Base-by-base conservation (phyloP, 2,113 vertebrate genomes). In the Periophthalmus modestus region DNA sequence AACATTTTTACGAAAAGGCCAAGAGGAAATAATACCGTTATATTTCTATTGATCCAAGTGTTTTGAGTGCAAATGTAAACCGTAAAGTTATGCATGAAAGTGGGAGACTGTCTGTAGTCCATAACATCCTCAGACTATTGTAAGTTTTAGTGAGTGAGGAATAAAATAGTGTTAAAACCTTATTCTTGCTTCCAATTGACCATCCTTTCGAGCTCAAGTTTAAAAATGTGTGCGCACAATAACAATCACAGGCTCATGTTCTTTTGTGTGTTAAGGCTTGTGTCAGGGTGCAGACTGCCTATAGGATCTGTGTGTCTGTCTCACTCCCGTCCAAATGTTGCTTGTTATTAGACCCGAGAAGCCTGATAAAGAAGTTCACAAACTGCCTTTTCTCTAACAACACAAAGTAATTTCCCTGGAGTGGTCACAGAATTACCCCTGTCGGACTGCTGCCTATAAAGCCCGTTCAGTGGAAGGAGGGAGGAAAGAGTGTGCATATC, bases 361-460 rank as follows among this genome's bases (percentile, higher is more conserved):
- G 76, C 81, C 86, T 89, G 90, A 90, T 91, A 82, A 92, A 92
- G 85, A 82, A 75, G 86, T 89, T 89, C 71, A 66, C 84, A 90
- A 89, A 85, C 85, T 79, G 78, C 80, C 77, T 89, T 88, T 86
- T 92, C 82, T 85, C 82, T 83, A 87, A 84, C 81, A 85, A 88
- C 84, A 84, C 82, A 82, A 88, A 90, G 89, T 93, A 92, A 92
- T 93, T 92, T 93, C 89, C 91, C 92, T 71, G 82, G 89, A 91
- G 92, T 87, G 87, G 83, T 16, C 62, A 74, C 75, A 82, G 82
- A 89, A 91, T 90, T 74, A 89, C 88, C 88, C 83, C 83, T 75
- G 83, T 82, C 33, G 73, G 85, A 88, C 85, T 68, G 74, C 78
- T 77, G 85, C 85, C 85, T 88, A 84, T 91, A 91, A 85, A 89